These are phyloP conservation scores for Synodontis membranacea DNA, from an alignment of 2,113 vertebrate species.

Conservation along the genomic window DNA sequence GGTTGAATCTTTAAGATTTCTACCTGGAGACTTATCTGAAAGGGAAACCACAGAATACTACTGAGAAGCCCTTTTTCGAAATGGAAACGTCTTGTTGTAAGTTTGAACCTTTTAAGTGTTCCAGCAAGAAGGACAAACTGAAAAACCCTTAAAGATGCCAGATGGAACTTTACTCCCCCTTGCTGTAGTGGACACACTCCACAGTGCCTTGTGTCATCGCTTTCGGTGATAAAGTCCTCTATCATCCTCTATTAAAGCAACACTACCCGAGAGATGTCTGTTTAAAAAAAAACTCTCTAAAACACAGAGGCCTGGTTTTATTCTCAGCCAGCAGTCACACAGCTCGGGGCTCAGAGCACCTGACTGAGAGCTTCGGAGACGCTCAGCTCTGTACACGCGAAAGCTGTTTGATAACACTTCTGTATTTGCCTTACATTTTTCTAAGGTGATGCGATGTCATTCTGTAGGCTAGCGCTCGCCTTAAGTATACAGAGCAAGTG, in stretches of 20 bases:
- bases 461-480: neutral
- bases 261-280: neutral
- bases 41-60: neutral
- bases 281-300: neutral
- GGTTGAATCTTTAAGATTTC: neutral
- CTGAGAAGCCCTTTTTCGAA: neutral
- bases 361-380: neutral
- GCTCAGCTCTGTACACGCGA: neutral
- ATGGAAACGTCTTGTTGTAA: neutral
- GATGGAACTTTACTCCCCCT: neutral
- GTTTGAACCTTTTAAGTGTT: neutral
- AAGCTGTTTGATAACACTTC: neutral
- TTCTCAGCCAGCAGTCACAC: neutral
- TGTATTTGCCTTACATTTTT: neutral
- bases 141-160: neutral
- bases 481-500: neutral
- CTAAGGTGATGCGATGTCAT: neutral
- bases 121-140: neutral
- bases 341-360: neutral
- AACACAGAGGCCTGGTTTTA: constrained; percentile 24
- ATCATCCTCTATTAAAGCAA: constrained; percentile 18
- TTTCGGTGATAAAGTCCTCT: constrained; percentile 6
- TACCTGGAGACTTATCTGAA: neutral
- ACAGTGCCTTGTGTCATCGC: neutral
- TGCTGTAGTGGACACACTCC: neutral